phyloP scores from a whole-genome alignment of 2,888 invertebrate genomes.

The Gibbula magus region DNA sequence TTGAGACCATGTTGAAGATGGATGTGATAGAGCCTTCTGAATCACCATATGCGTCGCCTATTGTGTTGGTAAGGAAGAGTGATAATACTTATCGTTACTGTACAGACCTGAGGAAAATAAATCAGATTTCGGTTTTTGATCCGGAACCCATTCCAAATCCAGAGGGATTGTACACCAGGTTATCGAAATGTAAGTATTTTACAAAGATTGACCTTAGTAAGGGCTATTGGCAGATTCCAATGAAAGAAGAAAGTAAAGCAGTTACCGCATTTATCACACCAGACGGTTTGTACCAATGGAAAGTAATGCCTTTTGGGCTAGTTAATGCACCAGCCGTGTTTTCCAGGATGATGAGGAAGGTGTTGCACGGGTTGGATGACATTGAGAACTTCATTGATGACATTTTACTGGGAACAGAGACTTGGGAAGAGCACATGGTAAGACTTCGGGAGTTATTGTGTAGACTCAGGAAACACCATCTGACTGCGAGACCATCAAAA shows the following conservation, averaged over 20 bases:
- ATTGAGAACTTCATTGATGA: conserved; percentile 27
- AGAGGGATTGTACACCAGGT: background rate
- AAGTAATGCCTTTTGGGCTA: conserved; percentile 19
- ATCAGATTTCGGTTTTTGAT: background rate
- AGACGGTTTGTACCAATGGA: background rate
- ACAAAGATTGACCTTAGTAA: background rate
- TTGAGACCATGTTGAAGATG: background rate
- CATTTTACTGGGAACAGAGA: background rate
- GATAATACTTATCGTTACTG: background rate
- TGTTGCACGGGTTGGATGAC: conserved; percentile 14
- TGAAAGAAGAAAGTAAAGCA: background rate
- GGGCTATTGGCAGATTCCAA: conserved; percentile 16
- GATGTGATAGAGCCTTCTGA: background rate
- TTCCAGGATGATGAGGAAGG: conserved; percentile 25
- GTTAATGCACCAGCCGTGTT: conserved; percentile 24
- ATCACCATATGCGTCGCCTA: background rate
- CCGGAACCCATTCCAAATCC: conserved; percentile 6
- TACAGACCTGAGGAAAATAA: background rate
- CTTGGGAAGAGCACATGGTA: conserved; percentile 22
- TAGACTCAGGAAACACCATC: background rate
- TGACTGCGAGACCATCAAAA: conserved; percentile 22
- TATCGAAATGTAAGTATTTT: background rate
- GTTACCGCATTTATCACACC: background rate
- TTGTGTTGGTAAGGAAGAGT: background rate
- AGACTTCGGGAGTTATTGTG: background rate